These are phyloP conservation scores for Strix uralensis DNA, from an alignment of 2,113 vertebrate species.

Conservation along the genomic window DNA sequence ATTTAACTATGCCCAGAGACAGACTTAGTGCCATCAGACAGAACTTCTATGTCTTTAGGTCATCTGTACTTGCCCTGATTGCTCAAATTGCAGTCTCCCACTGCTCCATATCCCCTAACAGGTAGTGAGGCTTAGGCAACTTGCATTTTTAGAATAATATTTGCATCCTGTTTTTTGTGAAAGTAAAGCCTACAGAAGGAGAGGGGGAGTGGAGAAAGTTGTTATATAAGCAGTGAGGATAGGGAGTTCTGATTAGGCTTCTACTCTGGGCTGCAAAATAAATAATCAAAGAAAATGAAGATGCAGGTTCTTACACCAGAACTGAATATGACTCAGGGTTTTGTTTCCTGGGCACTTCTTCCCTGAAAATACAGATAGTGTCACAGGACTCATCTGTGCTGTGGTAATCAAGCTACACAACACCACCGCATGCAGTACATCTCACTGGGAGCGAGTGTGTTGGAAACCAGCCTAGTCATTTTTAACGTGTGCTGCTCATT, in stretches of 20 bases:
- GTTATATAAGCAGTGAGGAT: constrained; percentile 11
- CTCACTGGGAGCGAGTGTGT: not conserved
- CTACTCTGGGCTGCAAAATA: not conserved
- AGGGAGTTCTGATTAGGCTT: not conserved
- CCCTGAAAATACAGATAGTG: not conserved
- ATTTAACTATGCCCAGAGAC: not conserved
- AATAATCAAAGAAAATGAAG: not conserved
- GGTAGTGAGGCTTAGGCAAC: not conserved
- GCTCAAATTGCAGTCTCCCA: not conserved
- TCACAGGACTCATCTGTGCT: not conserved
- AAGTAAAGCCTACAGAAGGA: constrained; percentile 11
- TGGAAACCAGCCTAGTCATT: not conserved
- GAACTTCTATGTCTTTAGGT: not conserved
- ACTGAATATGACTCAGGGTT: not conserved
- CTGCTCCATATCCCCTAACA: not conserved
- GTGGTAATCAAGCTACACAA: not conserved
- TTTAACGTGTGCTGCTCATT: not conserved
- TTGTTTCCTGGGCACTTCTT: not conserved
- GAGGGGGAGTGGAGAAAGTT: not conserved
- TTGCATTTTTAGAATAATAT: not conserved
- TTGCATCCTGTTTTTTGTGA: not conserved
- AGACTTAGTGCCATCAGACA: not conserved
- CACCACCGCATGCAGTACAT: not conserved
- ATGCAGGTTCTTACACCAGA: not conserved
- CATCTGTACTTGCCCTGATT: not conserved